phyloP scores from a whole-genome alignment of 2,797 vertebrate genomes.

The Ptychadena robeensis region DNA sequence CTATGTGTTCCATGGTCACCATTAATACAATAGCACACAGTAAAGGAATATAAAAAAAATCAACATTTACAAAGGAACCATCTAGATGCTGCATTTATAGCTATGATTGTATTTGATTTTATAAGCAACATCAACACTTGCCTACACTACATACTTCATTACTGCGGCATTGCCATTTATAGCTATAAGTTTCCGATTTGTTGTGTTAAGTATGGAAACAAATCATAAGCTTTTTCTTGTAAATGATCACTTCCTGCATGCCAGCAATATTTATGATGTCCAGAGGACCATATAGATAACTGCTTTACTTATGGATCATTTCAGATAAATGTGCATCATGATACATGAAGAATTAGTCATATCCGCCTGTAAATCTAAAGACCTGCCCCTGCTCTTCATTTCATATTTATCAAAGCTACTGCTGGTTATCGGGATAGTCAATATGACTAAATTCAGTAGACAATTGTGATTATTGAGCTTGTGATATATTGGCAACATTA shows the following conservation, averaged over 20 bases:
- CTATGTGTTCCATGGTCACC: no score
- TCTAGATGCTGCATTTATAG: not conserved
- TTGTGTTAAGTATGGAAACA: not conserved
- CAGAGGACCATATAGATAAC: constrained; percentile 30
- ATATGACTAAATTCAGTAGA: constrained; percentile 2
- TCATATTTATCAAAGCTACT: constrained; percentile 21
- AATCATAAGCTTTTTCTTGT: not conserved
- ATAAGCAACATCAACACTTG: not conserved
- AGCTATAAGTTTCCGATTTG: not conserved
- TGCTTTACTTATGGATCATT: constrained; percentile 33
- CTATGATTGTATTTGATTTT: not conserved
- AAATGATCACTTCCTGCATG: constrained; percentile 9
- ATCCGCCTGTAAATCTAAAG: constrained; percentile 37
- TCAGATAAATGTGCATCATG: constrained; percentile 24
- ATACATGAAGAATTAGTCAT: constrained; percentile 36
- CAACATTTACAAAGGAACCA: no score
- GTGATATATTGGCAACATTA: constrained; percentile 34
- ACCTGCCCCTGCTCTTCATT: constrained; percentile 11
- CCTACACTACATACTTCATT: not conserved
- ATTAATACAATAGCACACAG: no score
- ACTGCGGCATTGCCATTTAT: not conserved
- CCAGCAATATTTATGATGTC: constrained; percentile 26
- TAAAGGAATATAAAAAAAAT: no score
- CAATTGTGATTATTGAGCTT: not conserved
- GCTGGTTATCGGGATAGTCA: constrained; percentile 11